phyloP scores from a whole-genome alignment of 2,888 invertebrate species.

The Andrena praecox region DNA sequence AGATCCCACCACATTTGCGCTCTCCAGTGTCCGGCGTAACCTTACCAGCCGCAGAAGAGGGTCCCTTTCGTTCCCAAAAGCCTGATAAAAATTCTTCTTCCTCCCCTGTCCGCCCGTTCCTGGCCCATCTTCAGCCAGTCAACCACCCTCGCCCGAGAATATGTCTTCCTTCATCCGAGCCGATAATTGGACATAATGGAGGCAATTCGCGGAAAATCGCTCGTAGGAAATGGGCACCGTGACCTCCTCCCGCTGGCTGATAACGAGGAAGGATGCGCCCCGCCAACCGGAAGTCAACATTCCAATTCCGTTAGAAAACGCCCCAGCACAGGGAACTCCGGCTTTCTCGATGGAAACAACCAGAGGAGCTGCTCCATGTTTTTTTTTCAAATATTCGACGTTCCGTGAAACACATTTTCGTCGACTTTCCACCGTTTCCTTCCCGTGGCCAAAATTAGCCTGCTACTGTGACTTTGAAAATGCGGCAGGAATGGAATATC shows the following conservation, averaged over 20 bases:
- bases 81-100: slow-evolving; percentile 38
- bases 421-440: neutral
- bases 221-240: slow-evolving; percentile 78
- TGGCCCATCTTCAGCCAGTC: slow-evolving; percentile 10
- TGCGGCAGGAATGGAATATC: neutral
- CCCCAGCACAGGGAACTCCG: slow-evolving; percentile 1
- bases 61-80: neutral
- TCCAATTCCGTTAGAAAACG: slow-evolving; percentile 55
- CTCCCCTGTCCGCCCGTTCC: neutral
- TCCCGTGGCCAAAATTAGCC: neutral
- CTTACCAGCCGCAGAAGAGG: neutral
- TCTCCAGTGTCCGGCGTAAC: neutral
- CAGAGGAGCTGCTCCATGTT: neutral
- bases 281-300: slow-evolving; percentile 63
- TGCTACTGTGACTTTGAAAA: neutral
- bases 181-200: slow-evolving; percentile 83
- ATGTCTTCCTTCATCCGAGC: slow-evolving; percentile 76
- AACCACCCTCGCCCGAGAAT: slow-evolving; percentile 39
- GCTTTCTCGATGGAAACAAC: slow-evolving; percentile 22
- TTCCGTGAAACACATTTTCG: neutral
- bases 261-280: slow-evolving; percentile 60
- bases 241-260: slow-evolving; percentile 52
- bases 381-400: neutral
- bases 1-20: neutral
- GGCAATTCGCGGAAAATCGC: slow-evolving; percentile 82